Conservation (phyloP, 1,140 invertebrate genomes). For the Hypothenemus hampei region DNA sequence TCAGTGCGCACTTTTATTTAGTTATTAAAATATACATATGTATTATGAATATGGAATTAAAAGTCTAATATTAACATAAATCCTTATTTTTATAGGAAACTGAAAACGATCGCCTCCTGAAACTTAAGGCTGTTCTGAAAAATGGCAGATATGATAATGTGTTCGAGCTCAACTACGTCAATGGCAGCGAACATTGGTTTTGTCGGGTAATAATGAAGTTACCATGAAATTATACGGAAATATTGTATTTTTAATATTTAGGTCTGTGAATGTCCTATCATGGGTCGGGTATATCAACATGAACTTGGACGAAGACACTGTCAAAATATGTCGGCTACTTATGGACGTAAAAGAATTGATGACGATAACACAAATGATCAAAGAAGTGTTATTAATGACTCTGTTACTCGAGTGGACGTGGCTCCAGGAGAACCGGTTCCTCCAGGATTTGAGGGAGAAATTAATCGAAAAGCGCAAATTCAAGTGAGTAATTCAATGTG, state of each 20-base stretch:
- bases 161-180: conserved; percentile 38
- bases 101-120: conserved; percentile 39
- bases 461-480: conserved; percentile 51
- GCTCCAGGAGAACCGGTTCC: conserved; percentile 63
- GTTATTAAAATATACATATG: neutral
- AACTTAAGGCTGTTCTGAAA: conserved; percentile 35
- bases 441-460: conserved; percentile 64
- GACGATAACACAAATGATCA: neutral
- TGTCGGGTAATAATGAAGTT: conserved; percentile 29
- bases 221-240: neutral
- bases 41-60: neutral
- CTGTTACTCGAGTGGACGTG: conserved; percentile 41
- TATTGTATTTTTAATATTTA: neutral
- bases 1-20: conserved; percentile 4
- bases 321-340: conserved; percentile 14
- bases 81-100: conserved; percentile 33
- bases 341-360: conserved; percentile 4
- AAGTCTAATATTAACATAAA: neutral
- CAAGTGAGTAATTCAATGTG: conserved; percentile 48
- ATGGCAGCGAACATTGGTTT: conserved; percentile 41
- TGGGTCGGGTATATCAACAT: conserved; percentile 42
- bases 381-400: too few species aligned
- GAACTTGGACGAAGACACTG: conserved; percentile 40
- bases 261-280: conserved; percentile 41
- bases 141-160: conserved; percentile 39